Conservation (phyloP, 2,113 vertebrate species). For the Gobio gobio region DNA sequence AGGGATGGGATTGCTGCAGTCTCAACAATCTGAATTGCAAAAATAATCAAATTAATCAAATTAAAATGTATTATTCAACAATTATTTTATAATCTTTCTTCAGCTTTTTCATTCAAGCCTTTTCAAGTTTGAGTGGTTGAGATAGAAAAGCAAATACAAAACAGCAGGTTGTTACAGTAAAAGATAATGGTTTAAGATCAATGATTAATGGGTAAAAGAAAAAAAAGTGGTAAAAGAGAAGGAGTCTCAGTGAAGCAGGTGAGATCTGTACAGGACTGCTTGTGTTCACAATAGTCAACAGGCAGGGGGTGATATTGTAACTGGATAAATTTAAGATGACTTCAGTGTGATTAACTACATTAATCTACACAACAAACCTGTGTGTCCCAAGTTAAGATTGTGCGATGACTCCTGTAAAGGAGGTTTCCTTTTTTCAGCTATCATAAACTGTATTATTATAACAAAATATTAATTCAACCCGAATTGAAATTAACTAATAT, state of each 20-base stretch:
- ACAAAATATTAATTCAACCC: not conserved
- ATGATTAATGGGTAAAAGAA: not conserved
- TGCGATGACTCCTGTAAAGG: not conserved
- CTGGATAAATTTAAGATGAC: not conserved
- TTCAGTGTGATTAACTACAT: not conserved
- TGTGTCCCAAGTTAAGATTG: not conserved
- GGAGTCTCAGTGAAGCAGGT: not conserved
- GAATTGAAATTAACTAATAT: not conserved
- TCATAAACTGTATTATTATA: not conserved
- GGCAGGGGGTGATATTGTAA: not conserved
- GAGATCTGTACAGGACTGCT: not conserved
- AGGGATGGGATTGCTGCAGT: conserved; percentile 60
- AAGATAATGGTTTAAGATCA: not conserved
- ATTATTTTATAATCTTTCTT: not conserved
- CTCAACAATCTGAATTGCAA: conserved; percentile 63
- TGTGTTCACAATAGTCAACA: not conserved
- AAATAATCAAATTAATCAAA: conserved; percentile 15
- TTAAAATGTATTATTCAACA: not conserved
- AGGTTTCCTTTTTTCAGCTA: no score
- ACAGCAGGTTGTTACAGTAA: not conserved
- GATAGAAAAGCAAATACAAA: not conserved
- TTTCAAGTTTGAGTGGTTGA: conserved; percentile 1
- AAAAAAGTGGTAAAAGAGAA: not conserved
- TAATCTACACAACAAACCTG: not conserved
- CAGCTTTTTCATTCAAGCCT: not conserved